Evolutionary conservation across 2,113 vertebrate genomes (phyloP).

Genomic region (Apteryx owenii): DNA sequence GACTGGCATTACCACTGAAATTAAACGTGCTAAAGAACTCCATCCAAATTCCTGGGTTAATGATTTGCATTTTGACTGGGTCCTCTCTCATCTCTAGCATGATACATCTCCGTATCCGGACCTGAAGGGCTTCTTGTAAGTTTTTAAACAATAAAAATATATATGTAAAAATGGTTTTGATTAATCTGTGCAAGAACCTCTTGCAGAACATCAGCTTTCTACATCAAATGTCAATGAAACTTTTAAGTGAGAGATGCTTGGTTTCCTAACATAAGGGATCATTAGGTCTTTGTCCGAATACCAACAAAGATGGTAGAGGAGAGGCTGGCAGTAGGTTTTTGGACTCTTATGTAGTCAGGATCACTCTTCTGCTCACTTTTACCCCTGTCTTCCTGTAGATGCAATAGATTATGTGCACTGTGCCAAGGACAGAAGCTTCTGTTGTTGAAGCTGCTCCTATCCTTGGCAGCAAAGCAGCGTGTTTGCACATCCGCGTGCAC

Average conservation of each 20-base stretch:
- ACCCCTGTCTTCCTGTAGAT: neutral
- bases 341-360: neutral
- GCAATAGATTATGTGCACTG: neutral
- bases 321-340: neutral
- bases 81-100: neutral
- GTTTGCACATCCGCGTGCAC: neutral
- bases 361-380: neutral
- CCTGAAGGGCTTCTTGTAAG: neutral
- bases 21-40: neutral
- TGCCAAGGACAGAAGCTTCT: neutral
- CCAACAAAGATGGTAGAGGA: neutral
- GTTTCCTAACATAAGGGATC: neutral
- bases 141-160: neutral
- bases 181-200: neutral
- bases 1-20: neutral
- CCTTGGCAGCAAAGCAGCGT: neutral
- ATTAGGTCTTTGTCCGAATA: neutral
- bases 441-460: constrained; percentile 3
- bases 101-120: neutral
- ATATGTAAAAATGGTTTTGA: neutral
- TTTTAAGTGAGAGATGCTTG: neutral
- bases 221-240: neutral
- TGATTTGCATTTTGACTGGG: neutral
- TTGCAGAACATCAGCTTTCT: neutral
- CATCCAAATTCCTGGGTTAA: neutral